Base-by-base conservation (phyloP, 2,888 invertebrate genomes). In the Plusia festucae region DNA sequence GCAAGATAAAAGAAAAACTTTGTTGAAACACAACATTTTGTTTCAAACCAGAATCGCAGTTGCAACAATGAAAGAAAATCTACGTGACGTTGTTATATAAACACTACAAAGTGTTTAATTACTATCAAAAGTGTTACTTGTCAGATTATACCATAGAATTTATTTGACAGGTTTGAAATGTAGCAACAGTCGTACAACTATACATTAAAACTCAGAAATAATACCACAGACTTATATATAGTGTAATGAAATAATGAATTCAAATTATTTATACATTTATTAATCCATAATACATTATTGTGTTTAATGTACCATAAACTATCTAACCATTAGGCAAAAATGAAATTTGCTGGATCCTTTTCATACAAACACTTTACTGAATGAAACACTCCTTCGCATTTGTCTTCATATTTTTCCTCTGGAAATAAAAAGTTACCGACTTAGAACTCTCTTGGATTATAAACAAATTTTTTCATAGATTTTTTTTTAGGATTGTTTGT, bases 301-400 rank as follows among this genome's bases (percentile, higher is more conserved):
- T 15, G 60, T n/a, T 65, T 62, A 78, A 78, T 78, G 75, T 62
- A 54, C 70, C 60, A 68, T 59, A 49, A 65, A 60, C 32, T 46
- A 40, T 40, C 20, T 11, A 27, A 56, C 53, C 44, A 70, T 85
- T 70, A 93, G 11, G 93, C 91, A 56, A 93, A 93, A 63, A 94
- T 84, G 76, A 94, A 93, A 65, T 85, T 90, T 0, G 85, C 46
- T 5, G 94, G 93, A 64, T 94, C 88, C 16, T 78, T 80, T 75
- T 93, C 91, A 64, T 92, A 94, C 63, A 93, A 80, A 79, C 94
- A 94, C 79, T 91, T 93, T 0, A 86, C 84, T 7, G 90, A 86
- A 72, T 89, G 84, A 75, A 90, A 94, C 27, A 91, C 87, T 8
- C 86, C 88, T 73, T 93, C 92, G 56, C 94, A 94, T 22, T 87